Conservation (phyloP, 2,797 vertebrate genomes). For the Distichodus sexfasciatus region DNA sequence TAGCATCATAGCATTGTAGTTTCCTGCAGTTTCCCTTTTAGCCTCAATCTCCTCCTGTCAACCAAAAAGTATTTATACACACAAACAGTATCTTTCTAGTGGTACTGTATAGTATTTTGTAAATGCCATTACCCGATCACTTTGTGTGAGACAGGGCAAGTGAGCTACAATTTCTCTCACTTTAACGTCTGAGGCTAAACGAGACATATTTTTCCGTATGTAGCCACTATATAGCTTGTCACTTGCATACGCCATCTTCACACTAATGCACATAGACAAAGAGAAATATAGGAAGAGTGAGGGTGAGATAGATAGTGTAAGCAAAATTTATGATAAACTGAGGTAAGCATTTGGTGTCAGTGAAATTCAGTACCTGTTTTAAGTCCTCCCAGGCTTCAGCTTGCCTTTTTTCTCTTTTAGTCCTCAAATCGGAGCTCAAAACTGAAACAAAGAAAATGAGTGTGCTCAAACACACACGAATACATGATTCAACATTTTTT, state of each 20-base stretch:
- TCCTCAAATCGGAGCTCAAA: not conserved
- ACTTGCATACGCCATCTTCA: slow-evolving; percentile 67
- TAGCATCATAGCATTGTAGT: slow-evolving; percentile 59
- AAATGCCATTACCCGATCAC: slow-evolving; percentile 66
- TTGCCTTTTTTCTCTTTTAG: not conserved
- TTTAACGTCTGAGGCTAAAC: slow-evolving; percentile 60
- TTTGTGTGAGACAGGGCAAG: slow-evolving; percentile 67
- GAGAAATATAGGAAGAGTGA: not conserved
- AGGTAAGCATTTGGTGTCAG: not conserved
- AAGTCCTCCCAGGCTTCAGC: not conserved
- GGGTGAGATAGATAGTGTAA: not conserved
- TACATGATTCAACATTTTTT: not conserved
- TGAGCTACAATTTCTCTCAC: slow-evolving; percentile 60
- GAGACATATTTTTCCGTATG: slow-evolving; percentile 59
- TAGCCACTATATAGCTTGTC: slow-evolving; percentile 68
- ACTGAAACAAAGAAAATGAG: not conserved
- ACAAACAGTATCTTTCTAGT: not conserved
- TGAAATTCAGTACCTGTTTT: slow-evolving; percentile 18
- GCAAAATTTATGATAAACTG: not conserved
- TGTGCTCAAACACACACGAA: not conserved
- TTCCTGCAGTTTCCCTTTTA: slow-evolving; percentile 63
- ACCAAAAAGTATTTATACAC: not conserved
- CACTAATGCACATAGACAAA: slow-evolving; percentile 13
- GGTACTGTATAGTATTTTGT: not conserved
- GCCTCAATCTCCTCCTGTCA: slow-evolving; percentile 72